phyloP scores from a whole-genome alignment of 2,113 vertebrate species.

The Axis porcinus region DNA sequence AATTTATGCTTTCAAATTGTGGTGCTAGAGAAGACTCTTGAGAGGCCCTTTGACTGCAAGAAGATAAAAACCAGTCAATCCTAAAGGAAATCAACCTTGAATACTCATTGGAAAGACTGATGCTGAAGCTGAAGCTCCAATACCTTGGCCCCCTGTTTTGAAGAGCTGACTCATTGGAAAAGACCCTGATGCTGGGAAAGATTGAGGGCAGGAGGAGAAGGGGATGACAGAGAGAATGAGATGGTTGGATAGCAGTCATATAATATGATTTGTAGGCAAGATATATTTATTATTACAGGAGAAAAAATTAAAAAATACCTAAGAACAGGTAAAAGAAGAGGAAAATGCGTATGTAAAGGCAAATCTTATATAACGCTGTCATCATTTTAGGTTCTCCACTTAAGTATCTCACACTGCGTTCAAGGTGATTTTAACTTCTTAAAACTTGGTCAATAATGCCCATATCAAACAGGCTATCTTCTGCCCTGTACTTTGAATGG shows the following conservation, averaged over 20 bases:
- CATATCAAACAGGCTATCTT: background rate
- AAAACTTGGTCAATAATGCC: background rate
- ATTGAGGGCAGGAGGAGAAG: background rate
- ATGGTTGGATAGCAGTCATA: background rate
- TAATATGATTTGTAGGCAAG: background rate
- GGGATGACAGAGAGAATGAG: background rate
- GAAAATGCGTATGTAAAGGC: background rate
- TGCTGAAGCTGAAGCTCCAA: background rate
- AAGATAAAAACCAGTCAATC: background rate
- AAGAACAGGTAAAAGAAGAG: background rate
- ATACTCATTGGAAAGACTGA: background rate
- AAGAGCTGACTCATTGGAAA: background rate
- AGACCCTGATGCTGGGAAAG: background rate
- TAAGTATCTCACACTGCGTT: background rate
- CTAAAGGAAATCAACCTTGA: background rate
- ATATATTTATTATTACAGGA: background rate
- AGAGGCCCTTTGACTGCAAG: background rate
- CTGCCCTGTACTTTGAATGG: background rate
- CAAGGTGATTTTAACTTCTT: background rate
- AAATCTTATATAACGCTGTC: background rate
- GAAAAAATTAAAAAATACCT: background rate
- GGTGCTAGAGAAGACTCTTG: background rate
- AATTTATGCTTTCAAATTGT: background rate
- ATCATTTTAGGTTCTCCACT: background rate
- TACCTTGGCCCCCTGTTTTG: background rate